Conservation (phyloP, 2,888 invertebrate genomes). For the Drosophila cognata region DNA sequence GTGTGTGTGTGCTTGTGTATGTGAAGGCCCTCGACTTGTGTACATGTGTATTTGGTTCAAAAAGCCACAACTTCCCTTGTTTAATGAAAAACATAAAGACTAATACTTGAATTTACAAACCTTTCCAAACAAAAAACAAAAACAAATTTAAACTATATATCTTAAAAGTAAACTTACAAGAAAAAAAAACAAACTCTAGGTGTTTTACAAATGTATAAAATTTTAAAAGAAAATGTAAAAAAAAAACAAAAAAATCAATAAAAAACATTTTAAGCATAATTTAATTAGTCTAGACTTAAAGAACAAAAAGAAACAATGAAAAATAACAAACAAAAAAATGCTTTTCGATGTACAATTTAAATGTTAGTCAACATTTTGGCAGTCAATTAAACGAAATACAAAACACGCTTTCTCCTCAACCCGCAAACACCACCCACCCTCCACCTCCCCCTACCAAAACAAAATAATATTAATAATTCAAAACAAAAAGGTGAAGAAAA, state of each 20-base stretch:
- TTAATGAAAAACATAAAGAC: slow-evolving; percentile 77
- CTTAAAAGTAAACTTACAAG: slow-evolving; percentile 41
- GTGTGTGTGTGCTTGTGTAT: slow-evolving; percentile 2
- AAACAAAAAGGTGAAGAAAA: slow-evolving; percentile 13
- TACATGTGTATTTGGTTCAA: slow-evolving; percentile 38
- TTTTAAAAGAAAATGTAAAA: slow-evolving; percentile 25
- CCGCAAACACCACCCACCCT: slow-evolving; percentile 13
- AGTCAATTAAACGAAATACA: slow-evolving; percentile 64
- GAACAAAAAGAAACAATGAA: slow-evolving; percentile 22
- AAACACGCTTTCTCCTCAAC: slow-evolving; percentile 38
- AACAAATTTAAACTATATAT: slow-evolving; percentile 36
- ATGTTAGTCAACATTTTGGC: slow-evolving; percentile 66
- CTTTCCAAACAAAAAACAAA: slow-evolving; percentile 50
- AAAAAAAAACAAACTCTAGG: slow-evolving; percentile 53
- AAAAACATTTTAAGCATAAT: slow-evolving; percentile 60
- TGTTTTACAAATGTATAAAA: slow-evolving; percentile 73
- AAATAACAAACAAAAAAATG: slow-evolving; percentile 11
- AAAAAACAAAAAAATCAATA: slow-evolving; percentile 1
- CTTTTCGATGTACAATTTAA: slow-evolving; percentile 62
- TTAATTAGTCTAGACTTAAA: slow-evolving; percentile 51
- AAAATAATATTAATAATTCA: slow-evolving; percentile 7
- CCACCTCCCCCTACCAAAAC: background rate
- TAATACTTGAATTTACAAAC: slow-evolving; percentile 77
- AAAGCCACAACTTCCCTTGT: slow-evolving; percentile 62
- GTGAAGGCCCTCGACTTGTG: slow-evolving; percentile 30